phyloP scores from a whole-genome alignment of 2,797 vertebrate species.

The Sarcoramphus papa region DNA sequence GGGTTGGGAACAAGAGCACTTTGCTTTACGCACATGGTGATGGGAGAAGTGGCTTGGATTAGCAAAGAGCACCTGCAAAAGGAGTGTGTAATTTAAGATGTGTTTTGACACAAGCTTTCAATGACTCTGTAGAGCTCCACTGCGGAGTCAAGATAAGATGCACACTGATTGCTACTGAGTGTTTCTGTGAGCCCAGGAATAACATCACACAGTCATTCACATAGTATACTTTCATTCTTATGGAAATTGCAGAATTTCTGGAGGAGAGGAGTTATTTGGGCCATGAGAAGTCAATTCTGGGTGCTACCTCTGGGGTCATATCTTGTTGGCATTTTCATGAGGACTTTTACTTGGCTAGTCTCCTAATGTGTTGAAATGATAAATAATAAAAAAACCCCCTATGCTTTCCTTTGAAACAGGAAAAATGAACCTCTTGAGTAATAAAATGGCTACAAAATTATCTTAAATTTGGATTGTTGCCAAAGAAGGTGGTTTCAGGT shows the following conservation, averaged over 20 bases:
- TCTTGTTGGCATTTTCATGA: background rate
- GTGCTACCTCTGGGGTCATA: background rate
- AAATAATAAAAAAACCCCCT: fast-evolving
- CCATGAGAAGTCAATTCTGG: background rate
- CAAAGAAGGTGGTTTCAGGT: background rate
- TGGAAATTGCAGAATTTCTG: background rate
- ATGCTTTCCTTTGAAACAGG: background rate
- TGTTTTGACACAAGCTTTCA: background rate
- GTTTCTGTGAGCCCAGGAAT: background rate
- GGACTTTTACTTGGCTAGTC: background rate
- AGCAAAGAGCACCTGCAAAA: background rate
- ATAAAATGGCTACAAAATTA: background rate
- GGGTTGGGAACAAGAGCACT: background rate
- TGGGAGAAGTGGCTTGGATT: background rate
- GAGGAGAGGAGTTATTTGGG: background rate
- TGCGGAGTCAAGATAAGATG: background rate
- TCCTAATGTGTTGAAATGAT: background rate
- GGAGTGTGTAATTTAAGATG: background rate
- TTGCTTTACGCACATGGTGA: fast-evolving
- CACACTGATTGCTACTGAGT: background rate
- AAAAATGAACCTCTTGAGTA: background rate
- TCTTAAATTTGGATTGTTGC: background rate
- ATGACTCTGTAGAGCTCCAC: background rate
- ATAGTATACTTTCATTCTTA: background rate
- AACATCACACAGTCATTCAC: background rate